Evolutionary conservation across 1,140 invertebrate species (phyloP), one percentile per base, ranked within the genome.

Genomic region (Drosophila suzukii): DNA sequence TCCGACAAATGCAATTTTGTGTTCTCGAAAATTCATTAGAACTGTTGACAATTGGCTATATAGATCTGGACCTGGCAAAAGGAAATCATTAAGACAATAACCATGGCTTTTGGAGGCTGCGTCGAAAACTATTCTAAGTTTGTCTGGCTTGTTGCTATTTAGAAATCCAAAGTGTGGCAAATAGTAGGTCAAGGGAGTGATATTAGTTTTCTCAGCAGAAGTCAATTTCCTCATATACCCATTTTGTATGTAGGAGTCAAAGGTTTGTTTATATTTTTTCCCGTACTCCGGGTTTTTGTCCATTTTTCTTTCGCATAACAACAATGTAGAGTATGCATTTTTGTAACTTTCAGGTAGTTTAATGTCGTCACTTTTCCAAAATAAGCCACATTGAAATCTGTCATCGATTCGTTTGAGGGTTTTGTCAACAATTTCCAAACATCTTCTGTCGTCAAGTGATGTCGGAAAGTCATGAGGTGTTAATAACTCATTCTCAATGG

Each of bases 51-150:
- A 15, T 57, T 62, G 53, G 10, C 32, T 71, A 30, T 71, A 65
- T 11, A 63, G 17, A 43, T 65, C 47, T 15, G 60, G 60, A 27
- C 60, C 68, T 30, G 68, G 34, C 11, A 65, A 51, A 13, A 65
- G 36, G 51, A 73, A 73, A 36, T 67, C 47, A 15, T 60, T 73
- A 11, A 67, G 50, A n/a, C 54, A 66, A 66, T 54, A 41, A 15
- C 39, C 39, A 41, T 41, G 39, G 27, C 27, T 27, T 27, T 27
- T 27, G 27, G 39, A 43, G 10, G 62, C 61, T 10, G 70, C 55
- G 13, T 66, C 55, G 30, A 73, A 66, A 20, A 67, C 49, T 17
- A 55, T 70, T 39, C 58, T 24, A 2, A 68, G 57, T 24, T 70
- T 62, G 34, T 62, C 59, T 13, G 68, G 68, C 20, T 65, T 72